Percentiles rank a stretch among this genome's conserved stretches.
These are phyloP conservation scores for Drosophila tropicalis DNA, from an alignment of 1,140 invertebrate genomes.

Conservation along the genomic window DNA sequence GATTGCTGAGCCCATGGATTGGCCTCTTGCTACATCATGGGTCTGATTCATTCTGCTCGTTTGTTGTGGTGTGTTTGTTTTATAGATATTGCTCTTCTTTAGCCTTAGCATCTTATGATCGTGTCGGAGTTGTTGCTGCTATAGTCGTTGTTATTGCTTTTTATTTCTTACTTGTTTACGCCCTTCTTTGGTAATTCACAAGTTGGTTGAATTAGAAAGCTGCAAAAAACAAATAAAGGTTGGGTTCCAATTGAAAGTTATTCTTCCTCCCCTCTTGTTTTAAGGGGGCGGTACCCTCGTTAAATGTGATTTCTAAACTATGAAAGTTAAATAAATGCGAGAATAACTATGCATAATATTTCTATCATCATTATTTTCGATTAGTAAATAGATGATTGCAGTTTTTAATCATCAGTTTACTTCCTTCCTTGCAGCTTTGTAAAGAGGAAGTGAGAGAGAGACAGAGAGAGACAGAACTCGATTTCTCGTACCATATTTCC, in stretches of 20 bases:
- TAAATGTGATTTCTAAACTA: too few species aligned
- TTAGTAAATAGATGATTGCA: too few species aligned
- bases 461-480: too few species aligned
- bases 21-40: neutral
- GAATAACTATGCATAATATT: too few species aligned
- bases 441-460: too few species aligned
- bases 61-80: conserved; percentile 54
- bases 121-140: conserved; percentile 34
- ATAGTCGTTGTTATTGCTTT: conserved; percentile 30
- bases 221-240: conserved; percentile 78
- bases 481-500: too few species aligned
- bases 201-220: conserved; percentile 63
- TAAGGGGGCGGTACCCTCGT: too few species aligned
- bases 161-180: conserved; percentile 38
- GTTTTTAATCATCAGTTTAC: too few species aligned
- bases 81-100: conserved; percentile 38
- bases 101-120: conserved; percentile 31
- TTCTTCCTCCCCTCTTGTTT: neutral
- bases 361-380: too few species aligned
- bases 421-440: too few species aligned
- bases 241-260: conserved; percentile 48
- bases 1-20: neutral
- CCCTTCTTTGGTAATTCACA: conserved; percentile 67
- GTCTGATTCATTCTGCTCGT: conserved; percentile 48
- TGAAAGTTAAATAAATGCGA: too few species aligned